Base-by-base conservation (phyloP, 1,140 invertebrate species). In the Proctacanthus coquilletti region DNA sequence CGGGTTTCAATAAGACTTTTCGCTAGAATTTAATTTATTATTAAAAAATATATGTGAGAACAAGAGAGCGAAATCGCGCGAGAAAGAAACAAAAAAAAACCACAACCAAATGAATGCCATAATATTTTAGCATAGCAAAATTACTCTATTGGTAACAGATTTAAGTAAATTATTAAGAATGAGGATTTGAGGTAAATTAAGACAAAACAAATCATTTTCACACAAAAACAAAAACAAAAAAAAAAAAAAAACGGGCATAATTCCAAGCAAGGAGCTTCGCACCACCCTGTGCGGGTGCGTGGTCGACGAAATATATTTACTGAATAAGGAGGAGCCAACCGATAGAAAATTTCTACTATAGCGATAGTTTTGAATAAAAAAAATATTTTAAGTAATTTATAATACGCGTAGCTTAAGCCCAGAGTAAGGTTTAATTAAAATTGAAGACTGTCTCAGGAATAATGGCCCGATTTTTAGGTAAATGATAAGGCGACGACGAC, bases 401-500 rank as follows among this genome's bases (percentile, higher is more conserved):
- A n/a, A n/a, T n/a, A n/a, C n/a, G 13, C 23, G 8, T 8, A 27
- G 23, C 13, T 27, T 27, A 13, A 9, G 23, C 8, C 23, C 23
- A 32, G 13, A 8, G 15, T 11, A 32, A 11, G 15, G 8, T 11
- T 11, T 11, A 32, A 32, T 32, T 11, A 32, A 8, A 8, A 6
- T 32, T 5, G 5, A 32, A 32, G 31, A 32, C 31, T 32, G 31
- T 32, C 31, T 32, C 31, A 32, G 31, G 31, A 32, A 32, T 11
- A 32, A 32, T 11, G 6, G 31, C 9, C 31, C 31, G n/a, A n/a
- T n/a, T n/a, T n/a, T n/a, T n/a, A n/a, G n/a, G n/a, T n/a, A n/a
- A n/a, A n/a, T n/a, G n/a, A n/a, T n/a, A n/a, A n/a, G n/a, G n/a
- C n/a, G n/a, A n/a, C n/a, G n/a, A n/a, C n/a, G n/a, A n/a, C 6